phyloP scores from a whole-genome alignment of 2,888 invertebrate genomes.

The Xylophagus ater region DNA sequence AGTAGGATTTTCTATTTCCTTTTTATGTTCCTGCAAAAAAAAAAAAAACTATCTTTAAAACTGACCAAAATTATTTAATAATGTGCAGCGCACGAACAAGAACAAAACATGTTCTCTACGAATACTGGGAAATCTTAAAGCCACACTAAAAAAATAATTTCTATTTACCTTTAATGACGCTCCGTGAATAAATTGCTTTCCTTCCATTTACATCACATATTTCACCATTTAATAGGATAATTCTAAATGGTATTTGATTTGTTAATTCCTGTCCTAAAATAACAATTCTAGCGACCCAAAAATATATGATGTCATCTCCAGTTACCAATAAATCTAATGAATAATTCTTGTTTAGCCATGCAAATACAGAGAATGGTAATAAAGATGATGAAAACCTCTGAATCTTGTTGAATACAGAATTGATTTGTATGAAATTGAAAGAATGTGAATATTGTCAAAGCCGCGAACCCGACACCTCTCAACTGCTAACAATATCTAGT shows the following conservation, averaged over 20 bases:
- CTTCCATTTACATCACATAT: conserved; percentile 86
- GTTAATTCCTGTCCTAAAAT: conserved; percentile 75
- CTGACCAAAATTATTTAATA: neutral
- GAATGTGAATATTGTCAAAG: too few species aligned
- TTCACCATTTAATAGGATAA: conserved; percentile 81
- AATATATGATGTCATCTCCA: conserved; percentile 91
- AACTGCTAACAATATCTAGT: too few species aligned
- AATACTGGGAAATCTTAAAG: too few species aligned
- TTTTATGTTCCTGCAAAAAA: conserved; percentile 34
- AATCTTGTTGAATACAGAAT: conserved; percentile 50
- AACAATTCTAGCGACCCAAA: conserved; percentile 97
- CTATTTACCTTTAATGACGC: conserved; percentile 51
- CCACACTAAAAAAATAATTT: too few species aligned
- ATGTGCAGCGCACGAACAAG: too few species aligned
- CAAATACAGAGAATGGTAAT: conserved; percentile 79
- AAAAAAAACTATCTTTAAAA: too few species aligned
- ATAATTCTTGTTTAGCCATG: conserved; percentile 77
- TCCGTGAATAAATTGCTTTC: conserved; percentile 82
- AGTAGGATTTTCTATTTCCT: conserved; percentile 40
- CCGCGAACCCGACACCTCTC: too few species aligned
- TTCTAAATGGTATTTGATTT: conserved; percentile 65
- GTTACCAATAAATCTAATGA: conserved; percentile 86
- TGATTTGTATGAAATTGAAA: too few species aligned
- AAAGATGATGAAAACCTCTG: conserved; percentile 92
- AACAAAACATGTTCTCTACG: too few species aligned